Conservation (phyloP, 2,797 vertebrate genomes). For the Eospalax fontanierii region DNA sequence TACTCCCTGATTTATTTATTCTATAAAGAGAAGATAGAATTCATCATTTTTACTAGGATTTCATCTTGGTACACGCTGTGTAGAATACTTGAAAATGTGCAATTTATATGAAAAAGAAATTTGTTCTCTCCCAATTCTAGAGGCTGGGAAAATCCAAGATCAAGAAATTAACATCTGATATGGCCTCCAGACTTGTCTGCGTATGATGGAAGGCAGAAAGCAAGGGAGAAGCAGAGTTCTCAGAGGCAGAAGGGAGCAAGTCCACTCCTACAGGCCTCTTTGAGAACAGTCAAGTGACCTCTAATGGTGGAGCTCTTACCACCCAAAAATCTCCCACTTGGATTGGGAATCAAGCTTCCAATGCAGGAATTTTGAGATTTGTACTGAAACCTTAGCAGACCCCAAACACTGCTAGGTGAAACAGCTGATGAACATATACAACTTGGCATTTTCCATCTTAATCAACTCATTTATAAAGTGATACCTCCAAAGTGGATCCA, state of each 20-base stretch:
- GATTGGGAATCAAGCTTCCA: not conserved
- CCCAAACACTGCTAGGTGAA: not conserved
- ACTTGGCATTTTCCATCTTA: not conserved
- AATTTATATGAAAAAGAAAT: not conserved
- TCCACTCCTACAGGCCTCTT: not conserved
- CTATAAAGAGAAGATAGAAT: conserved; percentile 40
- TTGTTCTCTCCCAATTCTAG: not conserved
- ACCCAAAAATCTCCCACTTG: not conserved
- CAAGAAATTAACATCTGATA: not conserved
- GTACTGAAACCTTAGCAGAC: not conserved
- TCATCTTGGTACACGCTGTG: not conserved
- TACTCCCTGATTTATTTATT: not conserved
- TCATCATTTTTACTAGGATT: not conserved
- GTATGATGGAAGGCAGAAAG: not conserved
- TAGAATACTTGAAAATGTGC: not conserved
- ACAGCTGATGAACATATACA: not conserved
- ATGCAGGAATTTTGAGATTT: not conserved
- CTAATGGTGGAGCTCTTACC: not conserved
- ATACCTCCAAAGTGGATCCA: not conserved
- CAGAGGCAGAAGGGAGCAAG: not conserved
- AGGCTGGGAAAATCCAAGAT: not conserved
- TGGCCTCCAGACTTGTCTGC: not conserved
- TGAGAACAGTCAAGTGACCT: not conserved
- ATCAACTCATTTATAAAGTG: conserved; percentile 14
- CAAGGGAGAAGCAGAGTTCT: not conserved